Conservation (phyloP, 2,888 invertebrate species). For the Pheosia tremula region DNA sequence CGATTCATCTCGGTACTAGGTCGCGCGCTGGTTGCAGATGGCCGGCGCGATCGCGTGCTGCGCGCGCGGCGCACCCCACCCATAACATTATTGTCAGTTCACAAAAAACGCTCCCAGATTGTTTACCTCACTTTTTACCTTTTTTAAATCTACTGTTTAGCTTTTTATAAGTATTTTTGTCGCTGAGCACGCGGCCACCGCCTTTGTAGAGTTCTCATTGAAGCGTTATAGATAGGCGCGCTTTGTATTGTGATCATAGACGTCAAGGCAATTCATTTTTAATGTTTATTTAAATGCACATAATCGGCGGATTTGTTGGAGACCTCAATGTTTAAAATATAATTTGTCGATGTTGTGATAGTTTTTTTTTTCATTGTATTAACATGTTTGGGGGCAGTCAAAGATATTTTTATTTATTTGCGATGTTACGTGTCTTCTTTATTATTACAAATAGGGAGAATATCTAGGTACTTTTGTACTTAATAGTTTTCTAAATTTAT, state of each 20-base stretch:
- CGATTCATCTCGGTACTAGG: constrained; percentile 12
- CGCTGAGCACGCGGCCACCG: constrained; percentile 73
- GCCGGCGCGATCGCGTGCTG: constrained; percentile 58
- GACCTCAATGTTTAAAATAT: constrained; percentile 36
- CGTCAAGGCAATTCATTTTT: constrained; percentile 74
- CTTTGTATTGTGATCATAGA: constrained; percentile 63
- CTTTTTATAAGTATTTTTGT: constrained; percentile 77
- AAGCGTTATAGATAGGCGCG: constrained; percentile 62
- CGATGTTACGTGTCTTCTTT: background rate
- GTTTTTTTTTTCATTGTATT: constrained; percentile 19
- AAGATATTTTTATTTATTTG: background rate
- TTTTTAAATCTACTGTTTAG: constrained; percentile 76
- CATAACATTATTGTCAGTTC: constrained; percentile 60
- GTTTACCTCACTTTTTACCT: constrained; percentile 83
- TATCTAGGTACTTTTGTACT: background rate
- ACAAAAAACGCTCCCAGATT: constrained; percentile 77
- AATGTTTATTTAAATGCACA: constrained; percentile 72
- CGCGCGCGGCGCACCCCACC: constrained; percentile 67
- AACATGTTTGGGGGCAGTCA: constrained; percentile 17
- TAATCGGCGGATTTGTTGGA: constrained; percentile 60
- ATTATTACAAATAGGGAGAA: background rate
- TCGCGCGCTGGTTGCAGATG: constrained; percentile 58
- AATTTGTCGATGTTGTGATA: constrained; percentile 33
- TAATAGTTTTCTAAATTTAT: too few relatives aligned
- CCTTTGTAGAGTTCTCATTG: constrained; percentile 70